These are phyloP conservation scores for Pseudoips prasinana DNA, from an alignment of 2,888 invertebrate genomes.

Conservation along the genomic window DNA sequence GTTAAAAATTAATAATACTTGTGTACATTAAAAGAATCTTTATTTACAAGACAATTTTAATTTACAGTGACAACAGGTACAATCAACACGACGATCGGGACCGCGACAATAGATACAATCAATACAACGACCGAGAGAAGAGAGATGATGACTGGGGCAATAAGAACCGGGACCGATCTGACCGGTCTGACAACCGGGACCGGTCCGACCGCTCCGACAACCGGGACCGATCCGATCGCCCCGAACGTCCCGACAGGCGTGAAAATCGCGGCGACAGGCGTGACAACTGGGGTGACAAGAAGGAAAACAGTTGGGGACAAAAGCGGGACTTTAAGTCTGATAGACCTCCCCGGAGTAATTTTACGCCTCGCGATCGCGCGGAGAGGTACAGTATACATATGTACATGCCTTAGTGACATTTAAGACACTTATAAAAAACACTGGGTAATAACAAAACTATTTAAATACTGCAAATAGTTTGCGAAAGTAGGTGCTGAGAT, in stretches of 20 bases:
- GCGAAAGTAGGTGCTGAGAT: no score
- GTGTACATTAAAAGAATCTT: no score
- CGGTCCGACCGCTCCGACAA: conserved; percentile 28
- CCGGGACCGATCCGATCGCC: conserved; percentile 17
- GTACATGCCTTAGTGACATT: no score
- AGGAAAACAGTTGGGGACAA: conserved; percentile 38
- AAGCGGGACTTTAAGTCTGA: conserved; percentile 42
- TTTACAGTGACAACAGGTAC: conserved; percentile 41
- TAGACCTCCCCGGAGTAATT: conserved; percentile 52
- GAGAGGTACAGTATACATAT: conserved; percentile 32
- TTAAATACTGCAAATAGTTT: no score
- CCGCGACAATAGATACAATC: conserved; percentile 37
- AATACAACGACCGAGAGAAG: conserved; percentile 51
- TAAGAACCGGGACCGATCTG: conserved; percentile 28
- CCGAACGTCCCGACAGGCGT: conserved; percentile 30
- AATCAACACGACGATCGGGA: conserved; percentile 50
- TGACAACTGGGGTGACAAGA: conserved; percentile 43
- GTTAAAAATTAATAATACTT: no score
- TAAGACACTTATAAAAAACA: no score
- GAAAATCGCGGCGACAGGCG: conserved; percentile 30
- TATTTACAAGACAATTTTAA: no score
- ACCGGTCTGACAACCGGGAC: conserved; percentile 24
- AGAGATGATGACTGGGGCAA: conserved; percentile 48
- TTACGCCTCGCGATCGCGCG: conserved; percentile 62
- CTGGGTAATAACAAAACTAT: no score